phyloP scores from a whole-genome alignment of 2,888 invertebrate species.

The Agonopterix heracliana region DNA sequence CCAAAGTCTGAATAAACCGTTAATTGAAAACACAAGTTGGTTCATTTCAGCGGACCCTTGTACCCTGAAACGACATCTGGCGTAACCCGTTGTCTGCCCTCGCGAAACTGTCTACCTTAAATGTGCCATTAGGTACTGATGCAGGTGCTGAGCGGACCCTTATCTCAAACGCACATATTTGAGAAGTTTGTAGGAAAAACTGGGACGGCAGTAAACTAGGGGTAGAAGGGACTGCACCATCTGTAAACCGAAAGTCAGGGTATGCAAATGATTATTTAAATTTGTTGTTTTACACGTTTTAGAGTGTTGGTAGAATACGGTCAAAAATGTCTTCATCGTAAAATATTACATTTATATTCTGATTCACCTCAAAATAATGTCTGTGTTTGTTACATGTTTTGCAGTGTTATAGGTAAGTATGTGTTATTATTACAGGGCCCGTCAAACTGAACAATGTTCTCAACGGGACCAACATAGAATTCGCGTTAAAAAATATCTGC shows the following conservation, averaged over 20 bases:
- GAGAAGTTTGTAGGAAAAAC: slow-evolving; percentile 54
- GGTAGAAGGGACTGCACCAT: slow-evolving; percentile 35
- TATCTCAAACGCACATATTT: slow-evolving; percentile 57
- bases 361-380: too few relatives aligned
- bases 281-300: slow-evolving; percentile 2
- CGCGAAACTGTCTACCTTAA: slow-evolving; percentile 42
- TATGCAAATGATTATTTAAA: slow-evolving; percentile 38
- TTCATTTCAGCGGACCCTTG: slow-evolving; percentile 34
- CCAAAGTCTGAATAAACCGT: slow-evolving; percentile 13
- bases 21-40: slow-evolving; percentile 29
- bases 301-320: too few relatives aligned
- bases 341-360: too few relatives aligned
- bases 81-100: slow-evolving; percentile 26
- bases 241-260: slow-evolving; percentile 26
- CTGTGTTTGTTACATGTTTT: too few relatives aligned
- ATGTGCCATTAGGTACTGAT: slow-evolving; percentile 63
- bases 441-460: too few relatives aligned
- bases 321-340: too few relatives aligned
- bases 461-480: too few relatives aligned
- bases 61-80: slow-evolving; percentile 30
- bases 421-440: too few relatives aligned
- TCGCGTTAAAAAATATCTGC: too few relatives aligned
- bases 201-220: slow-evolving; percentile 27
- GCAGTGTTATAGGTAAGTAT: too few relatives aligned
- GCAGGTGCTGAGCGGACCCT: slow-evolving; percentile 62